Evolutionary conservation across 2,797 vertebrate species (phyloP).

Genomic region (Antrozous pallidus): DNA sequence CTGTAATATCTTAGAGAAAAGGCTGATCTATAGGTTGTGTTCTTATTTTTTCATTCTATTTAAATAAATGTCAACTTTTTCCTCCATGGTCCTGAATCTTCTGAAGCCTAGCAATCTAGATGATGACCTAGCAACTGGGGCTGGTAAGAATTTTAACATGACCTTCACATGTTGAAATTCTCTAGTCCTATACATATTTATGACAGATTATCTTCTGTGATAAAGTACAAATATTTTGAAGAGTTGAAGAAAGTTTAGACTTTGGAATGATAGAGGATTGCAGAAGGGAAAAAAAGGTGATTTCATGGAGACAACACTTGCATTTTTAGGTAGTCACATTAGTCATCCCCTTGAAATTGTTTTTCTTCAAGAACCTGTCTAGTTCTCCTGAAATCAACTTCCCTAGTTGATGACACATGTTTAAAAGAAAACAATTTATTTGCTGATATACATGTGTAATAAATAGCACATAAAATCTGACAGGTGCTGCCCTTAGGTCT

Average conservation of each 20-base stretch:
- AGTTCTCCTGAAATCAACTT: constrained; percentile 5
- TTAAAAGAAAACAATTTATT: not conserved
- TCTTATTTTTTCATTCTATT: not conserved
- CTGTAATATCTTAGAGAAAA: not conserved
- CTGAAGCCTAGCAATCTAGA: not conserved
- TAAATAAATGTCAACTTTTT: not conserved
- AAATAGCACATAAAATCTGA: not conserved
- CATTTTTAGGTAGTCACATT: not conserved
- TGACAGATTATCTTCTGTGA: not conserved
- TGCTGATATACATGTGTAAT: not conserved
- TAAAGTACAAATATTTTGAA: not conserved
- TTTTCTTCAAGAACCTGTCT: not conserved
- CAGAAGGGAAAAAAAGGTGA: not conserved
- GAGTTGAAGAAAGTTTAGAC: not conserved
- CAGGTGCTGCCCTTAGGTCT: not conserved
- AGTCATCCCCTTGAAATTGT: constrained; percentile 21
- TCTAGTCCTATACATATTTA: not conserved
- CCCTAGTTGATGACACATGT: not conserved
- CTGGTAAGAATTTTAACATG: not conserved
- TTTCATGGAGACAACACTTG: not conserved
- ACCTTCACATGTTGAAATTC: not conserved
- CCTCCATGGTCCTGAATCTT: not conserved
- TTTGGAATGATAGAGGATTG: not conserved
- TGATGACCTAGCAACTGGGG: not conserved
- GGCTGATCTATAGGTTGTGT: not conserved